Evolutionary conservation across 2,888 invertebrate species (phyloP), one percentile per base, ranked within the genome.

Genomic region (Parnassius smintheus): DNA sequence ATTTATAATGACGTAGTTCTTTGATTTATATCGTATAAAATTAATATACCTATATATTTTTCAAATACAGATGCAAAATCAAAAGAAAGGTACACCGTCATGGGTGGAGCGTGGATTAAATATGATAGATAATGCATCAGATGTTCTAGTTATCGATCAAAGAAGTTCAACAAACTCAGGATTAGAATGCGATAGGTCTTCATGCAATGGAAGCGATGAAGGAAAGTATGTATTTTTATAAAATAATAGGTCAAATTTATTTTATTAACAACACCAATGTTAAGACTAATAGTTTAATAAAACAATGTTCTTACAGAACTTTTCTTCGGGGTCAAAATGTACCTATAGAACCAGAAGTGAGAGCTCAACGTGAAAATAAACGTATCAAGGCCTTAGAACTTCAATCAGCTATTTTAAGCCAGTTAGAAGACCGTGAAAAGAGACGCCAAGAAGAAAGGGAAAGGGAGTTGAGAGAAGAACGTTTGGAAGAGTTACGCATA

Each of bases 311-410:
- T 83, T 82, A n/a, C 81, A 92, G 92, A 69, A 95, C 95, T 51
- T 96, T 95, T 84, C 86, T 97, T 54, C 93, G 97, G 69, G 98
- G 98, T 9, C 98, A 98, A 88, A 97, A 97, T 84, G 94, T 95
- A 13, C 96, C 95, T 0, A 81, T 97, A 62, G 97, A 98, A 79
- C 95, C 96, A 1, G 93, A 94, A 69, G 94, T 96, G 60, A 90
- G 96, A 71, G 95, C 95, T 9, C 97, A 98, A 82, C 92, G 97
- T 69, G 97, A 97, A 86, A 93, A 94, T 65, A 96, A 95, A 82
- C 93, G 97, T 41, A 94, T 96, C 67, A 95, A 96, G 83, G 97
- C 97, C 0, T 83, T 97, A 66, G 97, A 97, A 80, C 94, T 97
- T 70, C 98, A 98, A 84, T 95, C 95, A 66, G 97, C 96, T 12